Base-by-base conservation (phyloP, 1,140 invertebrate species). In the Drosophila watanabei region DNA sequence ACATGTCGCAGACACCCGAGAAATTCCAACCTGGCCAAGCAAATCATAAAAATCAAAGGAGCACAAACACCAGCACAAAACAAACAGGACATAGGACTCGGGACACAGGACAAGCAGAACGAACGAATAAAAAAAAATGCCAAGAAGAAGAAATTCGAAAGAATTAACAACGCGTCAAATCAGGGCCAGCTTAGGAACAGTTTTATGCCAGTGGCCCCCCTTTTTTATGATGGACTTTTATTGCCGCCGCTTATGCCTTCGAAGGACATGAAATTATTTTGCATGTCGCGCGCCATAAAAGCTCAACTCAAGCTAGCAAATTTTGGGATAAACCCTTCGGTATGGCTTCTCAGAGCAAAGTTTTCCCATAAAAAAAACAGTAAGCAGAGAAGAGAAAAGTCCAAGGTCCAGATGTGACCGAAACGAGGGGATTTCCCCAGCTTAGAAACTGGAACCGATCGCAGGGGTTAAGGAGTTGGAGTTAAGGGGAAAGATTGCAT, bases 181-280 rank as follows among this genome's bases (percentile, higher is more conserved):
- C 85, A 88, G 79, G 84, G 68, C 69, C 52, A 61, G 65, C 60
- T 85, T 75, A 69, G 64, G 64, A 85, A 49, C 71, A 75, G 63
- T 84, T 89, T 84, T 89, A 88, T 88, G 85, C 61, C 48, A 24
- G 33, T 39, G 39, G 28, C 37, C n/a, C 43, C 43, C 52, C 81
- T 89, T 88, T 88, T 89, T 88, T 88, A 89, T 79, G 85, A 89
- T 80, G 73, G 73, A 88, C 76, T 88, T 89, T 88, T 89, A 88
- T 89, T 88, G 81, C 73, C 37, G 35, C 45, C 84, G 80, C 66
- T 87, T 87, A 88, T 80, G 84, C 76, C 65, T 48, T 51, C 60
- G 49, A 14, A 57, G 54, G 46, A 81, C 83, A 76, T 83, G 52
- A 79, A 87, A 86, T 82, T 77, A 78, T 83, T 78, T 87, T 87